Conservation (phyloP, 2,797 vertebrate genomes). For the Eulemur rubriventer region DNA sequence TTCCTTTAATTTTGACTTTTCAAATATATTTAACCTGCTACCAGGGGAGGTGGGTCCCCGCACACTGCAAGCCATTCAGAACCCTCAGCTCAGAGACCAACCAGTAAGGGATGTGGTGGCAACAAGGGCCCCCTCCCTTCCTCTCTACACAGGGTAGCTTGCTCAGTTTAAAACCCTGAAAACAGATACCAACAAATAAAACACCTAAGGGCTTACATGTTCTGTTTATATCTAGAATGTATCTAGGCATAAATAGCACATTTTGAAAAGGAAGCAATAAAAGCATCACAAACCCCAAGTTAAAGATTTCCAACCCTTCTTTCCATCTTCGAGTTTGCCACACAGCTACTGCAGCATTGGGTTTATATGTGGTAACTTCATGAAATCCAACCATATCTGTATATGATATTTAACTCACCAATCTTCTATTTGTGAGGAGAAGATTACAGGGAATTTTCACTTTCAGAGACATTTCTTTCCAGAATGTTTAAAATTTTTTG, state of each 20-base stretch:
- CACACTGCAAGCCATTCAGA: background rate
- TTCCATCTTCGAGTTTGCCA: background rate
- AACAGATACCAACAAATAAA: background rate
- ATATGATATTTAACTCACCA: background rate
- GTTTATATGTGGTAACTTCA: background rate
- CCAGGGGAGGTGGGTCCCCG: background rate
- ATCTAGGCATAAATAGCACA: constrained; percentile 16
- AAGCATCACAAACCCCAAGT: constrained; percentile 41
- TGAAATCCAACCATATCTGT: background rate
- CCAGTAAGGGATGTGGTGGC: background rate
- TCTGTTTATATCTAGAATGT: constrained; percentile 22
- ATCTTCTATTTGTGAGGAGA: background rate
- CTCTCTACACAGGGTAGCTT: background rate
- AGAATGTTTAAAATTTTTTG: background rate
- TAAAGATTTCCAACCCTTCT: background rate
- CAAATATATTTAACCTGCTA: background rate
- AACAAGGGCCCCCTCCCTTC: too few relatives aligned
- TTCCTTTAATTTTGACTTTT: background rate
- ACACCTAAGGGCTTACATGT: background rate
- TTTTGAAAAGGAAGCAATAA: constrained; percentile 35
- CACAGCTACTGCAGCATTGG: background rate
- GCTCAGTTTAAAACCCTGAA: background rate
- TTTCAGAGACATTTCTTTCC: constrained; percentile 7
- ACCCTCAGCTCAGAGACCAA: background rate
- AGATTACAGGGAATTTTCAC: background rate